Percentiles rank a stretch among this genome's conserved stretches.
These are phyloP conservation scores for Cydia fagiglandana DNA, from an alignment of 1,140 invertebrate species.

Conservation along the genomic window DNA sequence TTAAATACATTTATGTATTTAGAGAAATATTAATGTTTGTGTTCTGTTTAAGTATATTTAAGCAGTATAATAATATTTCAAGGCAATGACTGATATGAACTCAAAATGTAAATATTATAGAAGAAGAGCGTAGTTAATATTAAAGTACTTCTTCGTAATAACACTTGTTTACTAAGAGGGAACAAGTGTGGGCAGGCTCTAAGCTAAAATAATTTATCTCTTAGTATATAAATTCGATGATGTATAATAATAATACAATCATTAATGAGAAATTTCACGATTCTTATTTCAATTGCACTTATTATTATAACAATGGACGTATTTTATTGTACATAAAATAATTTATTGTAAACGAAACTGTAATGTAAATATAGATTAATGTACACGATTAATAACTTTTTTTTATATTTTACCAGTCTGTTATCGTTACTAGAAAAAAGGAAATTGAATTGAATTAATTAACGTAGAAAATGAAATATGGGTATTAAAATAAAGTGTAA, in stretches of 20 bases:
- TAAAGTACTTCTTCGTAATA: slow-evolving; percentile 37
- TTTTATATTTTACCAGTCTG: not conserved
- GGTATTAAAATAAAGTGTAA: not conserved
- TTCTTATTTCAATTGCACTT: slow-evolving; percentile 1
- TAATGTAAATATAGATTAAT: slow-evolving; percentile 12
- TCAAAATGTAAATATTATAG: slow-evolving; percentile 38
- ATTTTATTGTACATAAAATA: slow-evolving; percentile 14
- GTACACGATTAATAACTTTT: not conserved
- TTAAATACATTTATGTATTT: not conserved
- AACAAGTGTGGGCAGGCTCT: slow-evolving; percentile 40
- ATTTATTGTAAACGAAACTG: not conserved
- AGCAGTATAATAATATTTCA: slow-evolving; percentile 17
- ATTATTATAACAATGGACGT: not conserved
- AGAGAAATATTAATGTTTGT: not conserved
- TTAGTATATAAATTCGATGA: slow-evolving; percentile 20
- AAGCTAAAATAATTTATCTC: slow-evolving; percentile 40
- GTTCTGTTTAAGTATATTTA: not conserved
- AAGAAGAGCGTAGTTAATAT: slow-evolving; percentile 36
- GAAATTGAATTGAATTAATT: not conserved
- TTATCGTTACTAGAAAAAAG: not conserved
- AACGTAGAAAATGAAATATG: not conserved
- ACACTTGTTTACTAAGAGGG: slow-evolving; percentile 48
- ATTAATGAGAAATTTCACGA: slow-evolving; percentile 8
- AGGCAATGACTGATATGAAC: slow-evolving; percentile 50
- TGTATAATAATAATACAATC: slow-evolving; percentile 19